A percentile compares a stretch with the other conserved stretches of the same genome.
phyloP scores from a whole-genome alignment of 2,888 invertebrate species.

The Spatulosminthurus flaviceps region DNA sequence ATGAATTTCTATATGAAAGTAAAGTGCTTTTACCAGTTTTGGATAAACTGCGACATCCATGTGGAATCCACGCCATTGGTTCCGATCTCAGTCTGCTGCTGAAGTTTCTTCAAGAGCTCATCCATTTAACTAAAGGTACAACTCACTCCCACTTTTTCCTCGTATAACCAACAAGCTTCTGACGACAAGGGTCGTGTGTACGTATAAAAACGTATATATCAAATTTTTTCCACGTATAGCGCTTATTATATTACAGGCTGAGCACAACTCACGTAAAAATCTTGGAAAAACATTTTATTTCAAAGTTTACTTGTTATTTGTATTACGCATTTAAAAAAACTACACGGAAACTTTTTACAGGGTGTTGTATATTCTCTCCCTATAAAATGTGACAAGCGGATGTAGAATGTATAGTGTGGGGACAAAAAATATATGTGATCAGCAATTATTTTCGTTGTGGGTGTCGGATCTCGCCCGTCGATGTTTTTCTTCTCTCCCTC shows the following conservation, averaged over 20 bases:
- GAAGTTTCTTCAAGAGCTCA: constrained; percentile 57
- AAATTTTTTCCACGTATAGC: not conserved
- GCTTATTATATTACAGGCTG: not conserved
- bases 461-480: no score
- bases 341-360: no score
- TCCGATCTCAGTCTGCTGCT: constrained; percentile 54
- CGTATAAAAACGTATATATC: no score
- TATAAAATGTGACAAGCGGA: no score
- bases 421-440: no score
- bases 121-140: constrained; percentile 58
- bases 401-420: no score
- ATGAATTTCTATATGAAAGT: not conserved
- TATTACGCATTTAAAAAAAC: no score
- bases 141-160: not conserved
- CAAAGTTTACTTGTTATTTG: not conserved
- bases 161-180: not conserved
- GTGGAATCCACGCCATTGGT: constrained; percentile 56
- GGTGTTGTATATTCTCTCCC: no score
- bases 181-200: constrained; percentile 11
- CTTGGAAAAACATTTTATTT: constrained; percentile 3
- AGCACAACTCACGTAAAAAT: not conserved
- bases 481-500: no score
- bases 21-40: constrained; percentile 60
- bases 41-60: constrained; percentile 61
- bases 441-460: no score